These are phyloP conservation scores for Tetranychus cinnabarinus DNA, from an alignment of 1,140 invertebrate genomes.

Conservation along the genomic window DNA sequence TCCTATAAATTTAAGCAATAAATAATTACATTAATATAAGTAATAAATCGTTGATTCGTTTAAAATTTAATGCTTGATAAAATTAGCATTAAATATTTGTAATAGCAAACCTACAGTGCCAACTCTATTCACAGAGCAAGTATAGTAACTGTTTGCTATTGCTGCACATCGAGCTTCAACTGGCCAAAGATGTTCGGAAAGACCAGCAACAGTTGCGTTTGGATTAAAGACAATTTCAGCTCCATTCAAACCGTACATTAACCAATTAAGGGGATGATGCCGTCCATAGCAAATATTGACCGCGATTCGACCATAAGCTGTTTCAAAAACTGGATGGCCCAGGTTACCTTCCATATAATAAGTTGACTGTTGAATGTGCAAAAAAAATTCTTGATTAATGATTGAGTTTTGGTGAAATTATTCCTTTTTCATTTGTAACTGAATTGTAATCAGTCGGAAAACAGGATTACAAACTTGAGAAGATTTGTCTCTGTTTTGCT, in stretches of 20 bases:
- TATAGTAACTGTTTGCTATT: conserved; percentile 82
- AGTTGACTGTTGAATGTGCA: conserved; percentile 36
- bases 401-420: background rate
- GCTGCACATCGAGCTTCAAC: conserved; percentile 91
- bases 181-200: conserved; percentile 83
- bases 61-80: background rate
- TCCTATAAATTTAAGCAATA: conserved; percentile 29
- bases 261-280: conserved; percentile 93
- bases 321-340: conserved; percentile 71
- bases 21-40: background rate
- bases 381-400: background rate
- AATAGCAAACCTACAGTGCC: conserved; percentile 34
- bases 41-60: conserved; percentile 5
- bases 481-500: too few species aligned
- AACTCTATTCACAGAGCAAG: conserved; percentile 85
- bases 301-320: conserved; percentile 47
- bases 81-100: background rate
- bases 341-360: conserved; percentile 92
- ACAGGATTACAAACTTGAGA: too few species aligned
- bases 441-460: background rate
- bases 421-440: background rate
- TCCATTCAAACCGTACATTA: conserved; percentile 86
- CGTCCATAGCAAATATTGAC: conserved; percentile 95
- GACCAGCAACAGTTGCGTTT: conserved; percentile 60
- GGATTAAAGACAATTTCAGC: conserved; percentile 44